Percentiles rank a stretch among this genome's conserved stretches.
These are phyloP conservation scores for Sarcophaga peregrina DNA, from an alignment of 1,140 invertebrate species.

Conservation along the genomic window DNA sequence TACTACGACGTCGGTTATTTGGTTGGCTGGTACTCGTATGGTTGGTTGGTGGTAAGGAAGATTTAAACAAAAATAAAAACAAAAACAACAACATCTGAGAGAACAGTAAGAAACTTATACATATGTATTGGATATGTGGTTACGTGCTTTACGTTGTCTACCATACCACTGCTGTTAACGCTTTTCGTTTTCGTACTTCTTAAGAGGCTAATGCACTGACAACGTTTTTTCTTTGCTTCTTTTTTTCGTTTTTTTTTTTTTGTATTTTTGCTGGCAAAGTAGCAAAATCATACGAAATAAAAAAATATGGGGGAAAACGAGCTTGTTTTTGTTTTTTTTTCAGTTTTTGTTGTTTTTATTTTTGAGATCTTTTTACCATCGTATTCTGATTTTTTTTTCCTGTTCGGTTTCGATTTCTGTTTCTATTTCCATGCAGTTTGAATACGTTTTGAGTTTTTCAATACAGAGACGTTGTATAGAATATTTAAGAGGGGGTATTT, in stretches of 20 bases:
- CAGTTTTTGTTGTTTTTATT: conserved; percentile 9
- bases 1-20: no score
- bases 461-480: background rate
- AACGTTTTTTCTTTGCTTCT: conserved; percentile 5
- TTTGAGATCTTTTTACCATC: background rate
- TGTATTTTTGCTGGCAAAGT: background rate
- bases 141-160: no score
- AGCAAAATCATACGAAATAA: background rate
- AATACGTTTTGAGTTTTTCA: background rate
- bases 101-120: no score
- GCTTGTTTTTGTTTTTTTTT: conserved; percentile 28
- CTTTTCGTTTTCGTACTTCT: conserved; percentile 21
- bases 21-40: no score
- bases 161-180: background rate
- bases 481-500: background rate
- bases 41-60: background rate
- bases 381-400: background rate
- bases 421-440: conserved; percentile 34
- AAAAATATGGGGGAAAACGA: conserved; percentile 36
- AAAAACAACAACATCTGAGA: background rate
- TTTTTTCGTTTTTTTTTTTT: conserved; percentile 7
- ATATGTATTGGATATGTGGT: no score
- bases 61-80: background rate
- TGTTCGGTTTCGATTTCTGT: conserved; percentile 30
- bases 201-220: conserved; percentile 37